Conservation (phyloP, 2,888 invertebrate genomes). For the Agonum fuliginosum region DNA sequence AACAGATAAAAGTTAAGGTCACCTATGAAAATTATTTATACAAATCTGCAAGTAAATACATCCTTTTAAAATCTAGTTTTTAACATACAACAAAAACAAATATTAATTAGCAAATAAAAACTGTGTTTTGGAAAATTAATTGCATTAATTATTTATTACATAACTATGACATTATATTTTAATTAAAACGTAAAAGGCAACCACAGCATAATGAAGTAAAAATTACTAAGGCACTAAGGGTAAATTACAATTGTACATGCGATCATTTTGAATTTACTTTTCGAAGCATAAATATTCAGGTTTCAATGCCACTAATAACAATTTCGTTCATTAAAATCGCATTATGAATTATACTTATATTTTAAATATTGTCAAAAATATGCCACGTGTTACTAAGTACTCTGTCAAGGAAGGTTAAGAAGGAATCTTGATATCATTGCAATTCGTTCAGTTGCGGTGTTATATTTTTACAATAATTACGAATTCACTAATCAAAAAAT, state of each 20-base stretch:
- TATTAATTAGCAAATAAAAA: too few relatives aligned
- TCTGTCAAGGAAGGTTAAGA: too few relatives aligned
- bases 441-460: too few relatives aligned
- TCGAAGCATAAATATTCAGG: background rate
- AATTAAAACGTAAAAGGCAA: conserved; percentile 18
- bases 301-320: conserved; percentile 15
- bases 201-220: conserved; percentile 16
- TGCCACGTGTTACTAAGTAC: too few relatives aligned
- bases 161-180: conserved; percentile 21
- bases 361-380: too few relatives aligned
- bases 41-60: background rate
- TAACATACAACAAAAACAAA: too few relatives aligned
- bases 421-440: too few relatives aligned
- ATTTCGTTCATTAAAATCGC: conserved; percentile 3
- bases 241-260: conserved; percentile 33
- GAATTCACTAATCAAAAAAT: too few relatives aligned
- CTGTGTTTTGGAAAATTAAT: too few relatives aligned
- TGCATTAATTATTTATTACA: too few relatives aligned
- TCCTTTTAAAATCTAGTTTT: background rate
- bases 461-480: too few relatives aligned
- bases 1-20: conserved; percentile 7
- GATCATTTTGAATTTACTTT: background rate
- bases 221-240: conserved; percentile 11
- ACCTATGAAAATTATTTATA: background rate
- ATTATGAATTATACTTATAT: too few relatives aligned